Base-by-base conservation (phyloP, 2,113 vertebrate species). In the Festucalex cinctus region DNA sequence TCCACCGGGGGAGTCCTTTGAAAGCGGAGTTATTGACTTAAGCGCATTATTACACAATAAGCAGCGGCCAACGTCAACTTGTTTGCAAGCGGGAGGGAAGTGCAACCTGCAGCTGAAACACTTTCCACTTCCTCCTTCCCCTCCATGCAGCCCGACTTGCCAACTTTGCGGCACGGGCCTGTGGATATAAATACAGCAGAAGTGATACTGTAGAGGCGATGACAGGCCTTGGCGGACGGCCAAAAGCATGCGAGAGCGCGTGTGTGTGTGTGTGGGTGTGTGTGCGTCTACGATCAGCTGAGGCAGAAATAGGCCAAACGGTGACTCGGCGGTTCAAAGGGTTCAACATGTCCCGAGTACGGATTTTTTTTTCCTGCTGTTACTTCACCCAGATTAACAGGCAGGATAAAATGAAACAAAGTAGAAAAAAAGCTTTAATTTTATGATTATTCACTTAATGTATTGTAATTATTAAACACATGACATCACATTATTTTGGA, bases 231-330 rank as follows among this genome's bases (percentile, higher is more conserved):
- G 87, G 89, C 88, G 70, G 76, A 59, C 80, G n/a, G 86, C 89
- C 87, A 88, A 74, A 73, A 58, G 62, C 65, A 12, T 49, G 67
- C 36, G 68, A 63, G 66, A 64, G 63, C 48, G 74, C 82, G 73
- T 73, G 35, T 63, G 51, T 74, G 37, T 68, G 61, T 73, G 71
- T 77, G 61, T 71, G 57, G 64, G 60, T 53, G 71, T 43, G 59
- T 60, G 43, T 71, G 63, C 68, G 65, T 8, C 14, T 71, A 78
- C 73, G 68, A 82, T 88, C 86, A 90, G 86, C 87, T 86, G 86
- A 87, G 81, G 85, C 78, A 87, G 81, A 89, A 85, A 84, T 84
- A 86, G 89, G 84, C 84, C 85, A 89, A 87, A 84, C 54, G 58
- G 72, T 82, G 85, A 85, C 77, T 80, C 76, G 68, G 72, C 20